These are phyloP conservation scores for Momotus momota DNA, from an alignment of 2,797 vertebrate genomes.

Conservation along the genomic window DNA sequence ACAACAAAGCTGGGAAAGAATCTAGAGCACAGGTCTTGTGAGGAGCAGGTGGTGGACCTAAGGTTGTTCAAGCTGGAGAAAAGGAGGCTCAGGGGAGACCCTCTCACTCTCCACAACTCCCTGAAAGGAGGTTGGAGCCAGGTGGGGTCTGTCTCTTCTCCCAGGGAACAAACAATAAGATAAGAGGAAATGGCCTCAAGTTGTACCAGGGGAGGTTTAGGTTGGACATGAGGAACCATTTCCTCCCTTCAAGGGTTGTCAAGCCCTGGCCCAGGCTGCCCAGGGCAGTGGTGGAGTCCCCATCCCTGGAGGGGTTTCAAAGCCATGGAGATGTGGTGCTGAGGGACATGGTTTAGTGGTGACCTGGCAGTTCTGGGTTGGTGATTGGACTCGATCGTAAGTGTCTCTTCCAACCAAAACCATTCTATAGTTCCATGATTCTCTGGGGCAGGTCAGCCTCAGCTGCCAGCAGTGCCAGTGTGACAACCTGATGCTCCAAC, in stretches of 20 bases:
- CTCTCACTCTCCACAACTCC: too few species aligned
- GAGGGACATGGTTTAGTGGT: not conserved
- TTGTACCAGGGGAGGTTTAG: not conserved
- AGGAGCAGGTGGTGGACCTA: too few species aligned
- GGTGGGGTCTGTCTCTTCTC: too few species aligned
- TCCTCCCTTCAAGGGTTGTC: not conserved
- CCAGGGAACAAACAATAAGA: not conserved
- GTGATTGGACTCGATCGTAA: not conserved
- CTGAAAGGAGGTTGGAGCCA: too few species aligned
- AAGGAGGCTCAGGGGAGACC: too few species aligned
- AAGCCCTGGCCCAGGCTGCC: not conserved
- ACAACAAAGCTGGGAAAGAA: too few species aligned
- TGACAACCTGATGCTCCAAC: not conserved
- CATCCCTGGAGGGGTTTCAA: not conserved
- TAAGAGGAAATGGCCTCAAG: not conserved
- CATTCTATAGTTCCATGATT: not conserved
- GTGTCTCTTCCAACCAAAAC: not conserved
- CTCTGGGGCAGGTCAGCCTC: not conserved
- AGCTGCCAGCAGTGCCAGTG: rapidly evolving
- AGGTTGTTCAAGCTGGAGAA: too few species aligned
- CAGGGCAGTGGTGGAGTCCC: not conserved
- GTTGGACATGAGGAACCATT: not conserved
- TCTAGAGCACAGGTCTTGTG: too few species aligned
- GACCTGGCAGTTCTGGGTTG: not conserved
- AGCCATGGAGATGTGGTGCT: not conserved